Percentiles rank a stretch among this genome's conserved stretches.
Evolutionary conservation across 2,113 vertebrate species (phyloP).

Genomic region (Riparia riparia): DNA sequence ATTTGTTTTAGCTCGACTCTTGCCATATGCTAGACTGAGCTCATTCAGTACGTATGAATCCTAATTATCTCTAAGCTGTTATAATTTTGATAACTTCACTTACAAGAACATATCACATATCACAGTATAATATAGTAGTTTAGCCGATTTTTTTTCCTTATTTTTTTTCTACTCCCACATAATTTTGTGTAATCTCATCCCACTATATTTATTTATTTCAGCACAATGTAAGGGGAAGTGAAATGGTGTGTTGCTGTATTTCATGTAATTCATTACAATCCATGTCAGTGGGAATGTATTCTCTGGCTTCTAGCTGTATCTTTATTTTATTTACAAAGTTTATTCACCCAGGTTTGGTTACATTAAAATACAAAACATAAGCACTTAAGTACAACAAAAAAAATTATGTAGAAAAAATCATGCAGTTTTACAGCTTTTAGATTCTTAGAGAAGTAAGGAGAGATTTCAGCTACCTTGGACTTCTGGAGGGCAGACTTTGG

Average conservation of each 20-base stretch:
- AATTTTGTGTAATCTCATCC: not conserved
- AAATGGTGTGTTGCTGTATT: not conserved
- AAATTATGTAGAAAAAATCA: not conserved
- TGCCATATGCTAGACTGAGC: conserved; percentile 15
- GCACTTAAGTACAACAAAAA: not conserved
- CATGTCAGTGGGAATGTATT: not conserved
- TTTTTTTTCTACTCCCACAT: not conserved
- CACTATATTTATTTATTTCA: not conserved
- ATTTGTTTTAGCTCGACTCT: not conserved
- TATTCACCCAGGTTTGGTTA: not conserved
- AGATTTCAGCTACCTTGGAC: not conserved
- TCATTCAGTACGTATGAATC: not conserved
- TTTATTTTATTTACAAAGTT: not conserved
- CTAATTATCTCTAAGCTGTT: not conserved
- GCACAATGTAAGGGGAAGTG: not conserved
- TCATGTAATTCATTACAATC: not conserved
- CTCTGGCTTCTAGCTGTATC: not conserved
- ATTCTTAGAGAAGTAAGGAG: not conserved
- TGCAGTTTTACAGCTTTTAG: not conserved
- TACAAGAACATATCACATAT: not conserved
- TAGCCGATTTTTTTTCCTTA: not conserved
- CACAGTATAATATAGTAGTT: not conserved
- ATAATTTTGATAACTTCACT: not conserved
- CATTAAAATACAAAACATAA: not conserved
- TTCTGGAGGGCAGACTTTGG: not conserved